Percentiles rank a stretch among this genome's conserved stretches.
Evolutionary conservation across 1,140 invertebrate genomes (phyloP).

Genomic region (Drosophila prosaltans): DNA sequence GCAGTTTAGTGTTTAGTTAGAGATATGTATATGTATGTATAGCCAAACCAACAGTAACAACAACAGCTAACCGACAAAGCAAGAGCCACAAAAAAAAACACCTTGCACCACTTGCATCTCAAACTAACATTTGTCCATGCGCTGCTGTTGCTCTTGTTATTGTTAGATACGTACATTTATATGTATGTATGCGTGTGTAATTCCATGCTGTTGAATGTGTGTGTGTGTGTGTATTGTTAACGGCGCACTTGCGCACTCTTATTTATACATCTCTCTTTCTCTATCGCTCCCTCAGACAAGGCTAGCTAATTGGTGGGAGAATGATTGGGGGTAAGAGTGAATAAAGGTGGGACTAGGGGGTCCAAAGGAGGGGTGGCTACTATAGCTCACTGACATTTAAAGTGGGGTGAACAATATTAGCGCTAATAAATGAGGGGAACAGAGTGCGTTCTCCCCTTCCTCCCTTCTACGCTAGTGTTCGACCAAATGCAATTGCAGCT

Average conservation of each 20-base stretch:
- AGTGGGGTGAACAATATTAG: conserved; percentile 81
- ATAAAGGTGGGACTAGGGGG: too few relatives aligned
- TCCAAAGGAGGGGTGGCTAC: background rate
- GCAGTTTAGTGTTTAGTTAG: conserved; percentile 46
- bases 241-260: conserved; percentile 45
- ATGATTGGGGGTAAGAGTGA: too few relatives aligned
- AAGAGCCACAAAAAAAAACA: conserved; percentile 43
- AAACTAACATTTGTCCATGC: conserved; percentile 48
- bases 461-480: background rate
- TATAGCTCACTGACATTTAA: conserved; percentile 71
- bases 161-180: background rate
- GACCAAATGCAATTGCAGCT: conserved; percentile 8
- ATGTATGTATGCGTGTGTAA: too few relatives aligned
- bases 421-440: conserved; percentile 68
- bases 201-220: conserved; percentile 16
- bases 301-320: conserved; percentile 47
- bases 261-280: conserved; percentile 23
- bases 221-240: conserved; percentile 26
- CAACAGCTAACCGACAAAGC: conserved; percentile 1
- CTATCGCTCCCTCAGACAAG: conserved; percentile 15
- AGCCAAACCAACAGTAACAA: conserved; percentile 15
- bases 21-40: background rate
- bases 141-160: conserved; percentile 25
- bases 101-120: conserved; percentile 68
- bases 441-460: background rate